Evolutionary conservation across 2,113 vertebrate species (phyloP).

Genomic region (Passer domesticus): DNA sequence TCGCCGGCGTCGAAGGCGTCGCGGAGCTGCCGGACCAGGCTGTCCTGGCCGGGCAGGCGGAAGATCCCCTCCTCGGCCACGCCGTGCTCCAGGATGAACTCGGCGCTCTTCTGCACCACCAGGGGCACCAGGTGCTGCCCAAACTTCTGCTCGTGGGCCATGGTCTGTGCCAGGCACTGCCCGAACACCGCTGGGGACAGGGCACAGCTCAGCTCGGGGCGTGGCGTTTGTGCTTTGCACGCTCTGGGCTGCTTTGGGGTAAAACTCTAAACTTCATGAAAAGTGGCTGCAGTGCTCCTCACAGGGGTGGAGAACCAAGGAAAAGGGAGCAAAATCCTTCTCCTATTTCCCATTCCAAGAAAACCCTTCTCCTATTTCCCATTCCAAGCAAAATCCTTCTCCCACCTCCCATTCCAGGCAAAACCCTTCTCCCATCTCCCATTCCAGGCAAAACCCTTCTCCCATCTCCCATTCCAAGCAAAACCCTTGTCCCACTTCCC

Average conservation of each 20-base stretch:
- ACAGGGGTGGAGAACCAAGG: no score
- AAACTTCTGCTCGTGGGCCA: conserved; percentile 85
- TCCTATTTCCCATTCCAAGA: no score
- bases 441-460: no score
- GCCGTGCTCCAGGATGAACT: conserved; percentile 88
- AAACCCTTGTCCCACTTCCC: no score
- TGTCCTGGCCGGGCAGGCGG: conserved; percentile 95
- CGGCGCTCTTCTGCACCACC: conserved; percentile 88
- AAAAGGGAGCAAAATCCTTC: no score
- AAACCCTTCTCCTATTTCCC: no score
- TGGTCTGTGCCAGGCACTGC: conserved; percentile 83
- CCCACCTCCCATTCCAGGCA: no score
- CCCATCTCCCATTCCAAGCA: no score
- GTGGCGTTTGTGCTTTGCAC: neutral
- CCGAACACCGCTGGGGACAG: conserved; percentile 82
- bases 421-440: no score
- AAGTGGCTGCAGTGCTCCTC: neutral
- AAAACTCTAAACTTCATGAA: neutral
- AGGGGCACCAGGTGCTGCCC: conserved; percentile 88
- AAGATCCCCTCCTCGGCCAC: conserved; percentile 93
- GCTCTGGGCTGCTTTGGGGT: neutral
- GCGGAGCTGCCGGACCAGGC: conserved; percentile 89
- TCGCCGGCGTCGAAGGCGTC: conserved; percentile 93
- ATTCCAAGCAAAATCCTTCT: no score
- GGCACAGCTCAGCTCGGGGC: neutral